phyloP scores from a whole-genome alignment of 2,797 vertebrate species.

The Anguilla pacifica region DNA sequence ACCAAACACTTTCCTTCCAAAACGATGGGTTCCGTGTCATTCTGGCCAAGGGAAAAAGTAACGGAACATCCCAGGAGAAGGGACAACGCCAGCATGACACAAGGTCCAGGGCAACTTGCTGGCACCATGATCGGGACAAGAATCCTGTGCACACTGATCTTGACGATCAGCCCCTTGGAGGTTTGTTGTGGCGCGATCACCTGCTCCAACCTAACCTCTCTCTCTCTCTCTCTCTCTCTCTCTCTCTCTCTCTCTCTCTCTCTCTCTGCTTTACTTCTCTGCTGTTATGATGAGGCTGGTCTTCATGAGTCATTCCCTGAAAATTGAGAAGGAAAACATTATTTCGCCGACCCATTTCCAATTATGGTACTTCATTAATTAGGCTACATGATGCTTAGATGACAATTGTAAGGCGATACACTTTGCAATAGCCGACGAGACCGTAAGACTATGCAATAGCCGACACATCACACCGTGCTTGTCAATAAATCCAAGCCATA shows the following conservation, averaged over 20 bases:
- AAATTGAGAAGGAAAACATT: slow-evolving; percentile 49
- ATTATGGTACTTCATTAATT: not conserved
- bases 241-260: slow-evolving; percentile 64
- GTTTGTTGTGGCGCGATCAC: slow-evolving; percentile 76
- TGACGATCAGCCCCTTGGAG: slow-evolving; percentile 76
- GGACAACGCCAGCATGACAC: slow-evolving; percentile 79
- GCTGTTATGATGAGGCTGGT: slow-evolving; percentile 62
- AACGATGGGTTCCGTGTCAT: slow-evolving; percentile 97
- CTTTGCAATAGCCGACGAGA: too few relatives aligned
- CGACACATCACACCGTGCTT: not conserved
- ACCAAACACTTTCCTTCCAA: slow-evolving; percentile 96
- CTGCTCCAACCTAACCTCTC: slow-evolving; percentile 68
- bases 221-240: slow-evolving; percentile 54
- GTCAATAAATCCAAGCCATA: not conserved
- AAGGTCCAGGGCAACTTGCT: slow-evolving; percentile 71
- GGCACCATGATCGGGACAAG: slow-evolving; percentile 76
- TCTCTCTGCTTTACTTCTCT: slow-evolving; percentile 62
- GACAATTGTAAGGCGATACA: not conserved
- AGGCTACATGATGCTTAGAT: not conserved
- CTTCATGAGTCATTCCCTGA: slow-evolving; percentile 68
- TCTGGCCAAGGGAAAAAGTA: slow-evolving; percentile 80
- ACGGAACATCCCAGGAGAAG: slow-evolving; percentile 80
- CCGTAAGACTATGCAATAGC: not conserved
- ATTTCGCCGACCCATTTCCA: not conserved
- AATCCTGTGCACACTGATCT: slow-evolving; percentile 73